phyloP scores from a whole-genome alignment of 1,140 invertebrate species.

The Daktulosphaira vitifoliae region DNA sequence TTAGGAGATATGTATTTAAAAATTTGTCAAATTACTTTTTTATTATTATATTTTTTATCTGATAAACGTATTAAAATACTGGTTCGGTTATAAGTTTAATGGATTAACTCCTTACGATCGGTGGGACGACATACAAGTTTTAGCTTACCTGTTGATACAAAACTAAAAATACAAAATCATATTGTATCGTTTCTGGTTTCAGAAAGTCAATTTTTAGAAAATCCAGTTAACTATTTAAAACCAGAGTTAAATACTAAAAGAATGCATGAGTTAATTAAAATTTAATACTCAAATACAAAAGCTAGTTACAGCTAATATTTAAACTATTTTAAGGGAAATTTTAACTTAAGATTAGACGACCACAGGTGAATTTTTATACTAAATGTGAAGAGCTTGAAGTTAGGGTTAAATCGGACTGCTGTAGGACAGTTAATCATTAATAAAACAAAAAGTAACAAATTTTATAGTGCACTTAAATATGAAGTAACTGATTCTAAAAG shows the following conservation, averaged over 20 bases:
- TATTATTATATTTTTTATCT: background rate
- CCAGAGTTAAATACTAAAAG: constrained; percentile 13
- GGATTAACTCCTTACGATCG: background rate
- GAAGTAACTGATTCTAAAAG: constrained; percentile 31
- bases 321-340: constrained; percentile 37
- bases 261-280: constrained; percentile 3
- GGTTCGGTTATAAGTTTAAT: background rate
- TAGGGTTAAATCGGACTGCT: constrained; percentile 36
- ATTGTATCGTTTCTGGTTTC: background rate
- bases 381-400: constrained; percentile 29
- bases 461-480: constrained; percentile 39
- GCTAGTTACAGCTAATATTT: background rate
- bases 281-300: constrained; percentile 9
- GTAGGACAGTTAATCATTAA: constrained; percentile 39
- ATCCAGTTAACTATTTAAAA: constrained; percentile 11
- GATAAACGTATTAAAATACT: background rate
- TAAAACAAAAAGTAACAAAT: constrained; percentile 38
- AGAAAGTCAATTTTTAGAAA: background rate
- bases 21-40: constrained; percentile 1
- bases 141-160: background rate
- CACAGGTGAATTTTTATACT: constrained; percentile 35
- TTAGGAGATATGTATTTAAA: background rate
- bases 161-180: background rate
- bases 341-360: constrained; percentile 37
- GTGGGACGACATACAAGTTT: background rate